Evolutionary conservation across 1,140 invertebrate genomes (phyloP).

Genomic region (Leptonema lineaticorne): DNA sequence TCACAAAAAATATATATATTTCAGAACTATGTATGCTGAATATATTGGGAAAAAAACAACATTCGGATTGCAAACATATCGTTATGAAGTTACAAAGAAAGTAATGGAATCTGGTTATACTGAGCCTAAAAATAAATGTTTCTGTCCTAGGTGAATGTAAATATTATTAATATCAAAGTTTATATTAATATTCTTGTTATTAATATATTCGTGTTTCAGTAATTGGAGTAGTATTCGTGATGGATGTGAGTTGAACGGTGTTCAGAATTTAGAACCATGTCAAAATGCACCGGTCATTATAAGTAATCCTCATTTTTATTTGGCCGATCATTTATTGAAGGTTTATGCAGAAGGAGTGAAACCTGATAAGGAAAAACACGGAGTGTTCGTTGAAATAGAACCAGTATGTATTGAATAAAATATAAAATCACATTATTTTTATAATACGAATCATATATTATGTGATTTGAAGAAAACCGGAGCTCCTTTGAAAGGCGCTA

Average conservation of each 20-base stretch:
- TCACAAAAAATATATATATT: constrained; percentile 8
- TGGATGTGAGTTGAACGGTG: constrained; percentile 53
- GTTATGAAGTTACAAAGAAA: constrained; percentile 48
- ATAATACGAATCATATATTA: background rate
- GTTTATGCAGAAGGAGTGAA: constrained; percentile 57
- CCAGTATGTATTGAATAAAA: constrained; percentile 52
- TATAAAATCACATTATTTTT: background rate
- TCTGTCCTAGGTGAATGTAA: constrained; percentile 50
- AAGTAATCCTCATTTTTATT: constrained; percentile 64
- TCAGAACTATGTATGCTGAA: constrained; percentile 49
- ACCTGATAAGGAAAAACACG: constrained; percentile 59
- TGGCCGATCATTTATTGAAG: constrained; percentile 54
- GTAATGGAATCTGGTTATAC: constrained; percentile 49
- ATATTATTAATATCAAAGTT: background rate
- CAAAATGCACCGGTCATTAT: constrained; percentile 58
- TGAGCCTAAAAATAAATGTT: constrained; percentile 53
- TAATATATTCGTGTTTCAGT: constrained; percentile 38
- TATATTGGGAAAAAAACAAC: constrained; percentile 45
- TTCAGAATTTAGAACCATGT: constrained; percentile 54
- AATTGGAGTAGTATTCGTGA: constrained; percentile 53
- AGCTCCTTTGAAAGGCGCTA: constrained; percentile 52
- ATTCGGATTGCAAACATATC: constrained; percentile 50
- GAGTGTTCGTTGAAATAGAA: constrained; percentile 61
- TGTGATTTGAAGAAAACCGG: constrained; percentile 51
- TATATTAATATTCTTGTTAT: constrained; percentile 14